Conservation (phyloP, 2,888 invertebrate species). For the Auanema sp. region DNA sequence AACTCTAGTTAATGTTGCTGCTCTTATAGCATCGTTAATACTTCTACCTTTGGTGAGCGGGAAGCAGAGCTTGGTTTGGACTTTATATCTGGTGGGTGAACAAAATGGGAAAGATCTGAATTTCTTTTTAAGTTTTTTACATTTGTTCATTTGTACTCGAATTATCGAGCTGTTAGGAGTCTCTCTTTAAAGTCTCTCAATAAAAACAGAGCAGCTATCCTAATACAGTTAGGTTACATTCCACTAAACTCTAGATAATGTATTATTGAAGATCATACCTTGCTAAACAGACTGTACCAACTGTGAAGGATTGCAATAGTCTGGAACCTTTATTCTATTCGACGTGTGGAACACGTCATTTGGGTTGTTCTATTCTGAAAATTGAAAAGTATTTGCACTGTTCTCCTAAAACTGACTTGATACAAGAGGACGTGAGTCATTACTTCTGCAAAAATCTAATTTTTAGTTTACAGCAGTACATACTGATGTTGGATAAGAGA, state of each 20-base stretch:
- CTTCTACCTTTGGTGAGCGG: slow-evolving; percentile 49
- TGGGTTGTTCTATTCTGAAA: slow-evolving; percentile 13
- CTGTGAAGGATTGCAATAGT: slow-evolving; percentile 19
- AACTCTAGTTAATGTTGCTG: slow-evolving; percentile 82
- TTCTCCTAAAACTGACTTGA: background rate
- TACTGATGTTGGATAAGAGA: slow-evolving; percentile 3
- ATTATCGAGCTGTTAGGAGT: slow-evolving; percentile 70
- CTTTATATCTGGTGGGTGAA: slow-evolving; percentile 72
- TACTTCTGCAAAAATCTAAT: background rate
- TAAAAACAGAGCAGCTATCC: slow-evolving; percentile 30
- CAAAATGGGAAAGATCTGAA: background rate
- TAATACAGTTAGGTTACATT: background rate
- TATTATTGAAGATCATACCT: slow-evolving; percentile 21
- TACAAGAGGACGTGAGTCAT: background rate
- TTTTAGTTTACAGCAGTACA: slow-evolving; percentile 8
- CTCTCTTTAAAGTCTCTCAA: slow-evolving; percentile 48
- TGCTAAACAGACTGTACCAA: slow-evolving; percentile 6
- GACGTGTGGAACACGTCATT: slow-evolving; percentile 18
- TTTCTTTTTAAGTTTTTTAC: slow-evolving; percentile 71
- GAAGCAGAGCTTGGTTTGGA: slow-evolving; percentile 68
- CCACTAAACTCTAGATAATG: no score
- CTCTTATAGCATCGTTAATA: slow-evolving; percentile 27
- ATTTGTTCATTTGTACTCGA: slow-evolving; percentile 79
- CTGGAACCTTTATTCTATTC: slow-evolving; percentile 28
- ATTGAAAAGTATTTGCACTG: background rate